Evolutionary conservation across 2,888 invertebrate genomes (phyloP).

Genomic region (Ceramica pisi): DNA sequence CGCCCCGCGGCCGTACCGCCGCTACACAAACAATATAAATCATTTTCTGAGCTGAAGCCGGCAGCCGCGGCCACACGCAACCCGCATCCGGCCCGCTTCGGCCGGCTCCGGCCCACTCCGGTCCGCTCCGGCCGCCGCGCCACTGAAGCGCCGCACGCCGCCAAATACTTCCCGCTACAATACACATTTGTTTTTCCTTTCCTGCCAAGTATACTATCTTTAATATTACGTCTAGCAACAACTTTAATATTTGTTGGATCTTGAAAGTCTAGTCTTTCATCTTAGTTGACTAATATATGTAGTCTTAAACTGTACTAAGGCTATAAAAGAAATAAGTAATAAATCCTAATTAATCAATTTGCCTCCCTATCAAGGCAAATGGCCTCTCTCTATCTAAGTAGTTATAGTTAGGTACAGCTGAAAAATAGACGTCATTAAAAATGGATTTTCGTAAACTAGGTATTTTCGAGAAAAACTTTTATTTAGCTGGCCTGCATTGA

Average conservation of each 20-base stretch:
- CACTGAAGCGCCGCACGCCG: slow-evolving; percentile 39
- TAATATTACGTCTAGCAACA: neutral
- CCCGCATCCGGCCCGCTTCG: slow-evolving; percentile 67
- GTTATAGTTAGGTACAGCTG: slow-evolving; percentile 3
- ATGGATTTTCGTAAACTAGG: neutral
- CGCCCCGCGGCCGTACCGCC: slow-evolving; percentile 70
- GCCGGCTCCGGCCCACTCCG: slow-evolving; percentile 60
- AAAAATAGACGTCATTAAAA: neutral
- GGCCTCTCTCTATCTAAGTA: neutral
- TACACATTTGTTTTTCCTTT: slow-evolving; percentile 44
- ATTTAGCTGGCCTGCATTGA: neutral
- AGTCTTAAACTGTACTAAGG: neutral
- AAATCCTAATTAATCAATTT: slow-evolving; percentile 45
- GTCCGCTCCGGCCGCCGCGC: slow-evolving; percentile 36
- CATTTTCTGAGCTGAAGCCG: slow-evolving; percentile 85
- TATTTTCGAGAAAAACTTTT: neutral
- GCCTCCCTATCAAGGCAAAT: slow-evolving; percentile 10
- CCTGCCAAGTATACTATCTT: slow-evolving; percentile 14
- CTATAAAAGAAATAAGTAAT: slow-evolving; percentile 26
- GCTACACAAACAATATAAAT: slow-evolving; percentile 90
- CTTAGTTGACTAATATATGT: neutral
- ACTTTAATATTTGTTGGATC: slow-evolving; percentile 6
- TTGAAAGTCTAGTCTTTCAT: slow-evolving; percentile 7
- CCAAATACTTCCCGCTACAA: slow-evolving; percentile 45
- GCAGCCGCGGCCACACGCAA: slow-evolving; percentile 78